phyloP scores from a whole-genome alignment of 2,797 vertebrate genomes.

The Gouania willdenowi region DNA sequence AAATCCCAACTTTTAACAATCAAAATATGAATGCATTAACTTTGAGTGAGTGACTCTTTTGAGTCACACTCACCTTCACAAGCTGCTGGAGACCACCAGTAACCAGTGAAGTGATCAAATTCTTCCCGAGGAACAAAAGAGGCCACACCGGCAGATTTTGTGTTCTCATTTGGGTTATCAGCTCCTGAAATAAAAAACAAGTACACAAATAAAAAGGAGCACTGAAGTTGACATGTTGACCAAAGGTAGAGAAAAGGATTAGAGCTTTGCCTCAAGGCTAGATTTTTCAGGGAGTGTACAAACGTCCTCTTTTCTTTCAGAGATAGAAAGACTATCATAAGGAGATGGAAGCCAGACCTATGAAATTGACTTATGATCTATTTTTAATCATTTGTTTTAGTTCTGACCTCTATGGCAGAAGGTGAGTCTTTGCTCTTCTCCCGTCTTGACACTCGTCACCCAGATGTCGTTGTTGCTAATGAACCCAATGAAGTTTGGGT shows the following conservation, averaged over 20 bases:
- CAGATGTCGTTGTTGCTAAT: constrained; percentile 93
- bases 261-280: too few species aligned
- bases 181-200: constrained; percentile 67
- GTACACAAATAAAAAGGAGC: not conserved
- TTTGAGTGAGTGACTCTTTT: too few species aligned
- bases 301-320: too few species aligned
- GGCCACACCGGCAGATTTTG: constrained; percentile 89
- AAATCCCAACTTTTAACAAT: too few species aligned
- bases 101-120: constrained; percentile 94
- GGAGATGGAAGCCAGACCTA: too few species aligned
- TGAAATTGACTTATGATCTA: not conserved
- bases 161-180: constrained; percentile 86
- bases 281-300: too few species aligned
- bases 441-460: constrained; percentile 85
- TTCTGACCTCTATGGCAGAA: constrained; percentile 74
- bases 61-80: constrained; percentile 44
- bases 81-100: constrained; percentile 90
- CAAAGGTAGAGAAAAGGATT: too few species aligned
- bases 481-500: constrained; percentile 90
- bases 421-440: constrained; percentile 71
- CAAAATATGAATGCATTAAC: too few species aligned
- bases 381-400: too few species aligned
- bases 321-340: too few species aligned
- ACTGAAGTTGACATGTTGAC: too few species aligned
- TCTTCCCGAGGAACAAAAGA: constrained; percentile 98